Conservation (phyloP, 2,113 vertebrate genomes). For the Ciconia maguari region DNA sequence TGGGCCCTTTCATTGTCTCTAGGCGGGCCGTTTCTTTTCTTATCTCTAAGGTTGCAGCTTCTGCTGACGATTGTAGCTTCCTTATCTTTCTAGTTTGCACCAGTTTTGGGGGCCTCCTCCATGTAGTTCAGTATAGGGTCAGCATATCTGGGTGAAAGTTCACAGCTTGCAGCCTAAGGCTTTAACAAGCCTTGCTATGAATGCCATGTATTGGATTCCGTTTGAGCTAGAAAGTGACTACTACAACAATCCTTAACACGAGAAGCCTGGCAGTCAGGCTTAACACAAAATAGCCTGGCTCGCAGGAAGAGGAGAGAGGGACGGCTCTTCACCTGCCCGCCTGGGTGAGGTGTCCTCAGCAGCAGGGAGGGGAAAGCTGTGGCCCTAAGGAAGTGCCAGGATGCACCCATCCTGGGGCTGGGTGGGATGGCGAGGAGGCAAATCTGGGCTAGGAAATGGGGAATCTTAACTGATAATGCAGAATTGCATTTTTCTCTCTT, state of each 20-base stretch:
- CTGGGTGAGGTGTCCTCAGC: background rate
- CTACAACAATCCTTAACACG: background rate
- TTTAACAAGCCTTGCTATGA: too few relatives aligned
- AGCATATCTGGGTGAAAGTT: too few relatives aligned
- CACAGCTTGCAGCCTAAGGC: too few relatives aligned
- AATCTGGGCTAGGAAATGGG: background rate
- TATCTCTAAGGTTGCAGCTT: too few relatives aligned
- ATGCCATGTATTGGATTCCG: too few relatives aligned
- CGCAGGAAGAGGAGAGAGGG: background rate
- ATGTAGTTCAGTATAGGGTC: too few relatives aligned
- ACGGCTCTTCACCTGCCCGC: background rate
- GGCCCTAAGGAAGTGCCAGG: background rate
- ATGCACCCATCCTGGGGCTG: fast-evolving
- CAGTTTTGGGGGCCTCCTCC: too few relatives aligned
- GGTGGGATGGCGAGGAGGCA: background rate
- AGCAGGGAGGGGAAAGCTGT: background rate
- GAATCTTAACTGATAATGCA: background rate
- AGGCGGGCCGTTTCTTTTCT: too few relatives aligned
- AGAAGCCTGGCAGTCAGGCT: background rate
- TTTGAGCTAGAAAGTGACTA: too few relatives aligned
- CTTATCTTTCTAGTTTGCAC: too few relatives aligned
- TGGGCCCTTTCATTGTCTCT: too few relatives aligned
- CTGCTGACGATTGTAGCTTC: too few relatives aligned
- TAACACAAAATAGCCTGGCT: background rate
- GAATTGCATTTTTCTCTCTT: background rate